Base-by-base conservation (phyloP, 2,888 invertebrate genomes). In the Meandrusa payeni region DNA sequence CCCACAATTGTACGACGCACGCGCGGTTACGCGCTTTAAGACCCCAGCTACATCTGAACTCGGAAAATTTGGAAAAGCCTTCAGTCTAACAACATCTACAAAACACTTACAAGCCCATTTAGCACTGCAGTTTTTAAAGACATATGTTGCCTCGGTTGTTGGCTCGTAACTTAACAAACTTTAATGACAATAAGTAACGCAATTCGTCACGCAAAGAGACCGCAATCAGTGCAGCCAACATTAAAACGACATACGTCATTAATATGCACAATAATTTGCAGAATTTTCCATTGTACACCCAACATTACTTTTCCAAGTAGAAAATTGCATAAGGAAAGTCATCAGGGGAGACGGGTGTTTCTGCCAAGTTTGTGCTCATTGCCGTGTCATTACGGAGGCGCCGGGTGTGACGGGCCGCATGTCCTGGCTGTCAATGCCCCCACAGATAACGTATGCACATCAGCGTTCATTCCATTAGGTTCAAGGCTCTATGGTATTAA, bases 381-480 rank as follows among this genome's bases (percentile, higher is more conserved):
- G 41, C 34, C 28, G 41, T 34, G 41, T 41, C 27, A 41, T 41
- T 41, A 41, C 10, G 13, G 34, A 34, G 15, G 13, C 34, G 34
- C 10, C 2, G 32, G 6, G 24, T 41, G 41, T 41, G 26, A 41
- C 41, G 26, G 13, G 13, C 9, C 19, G 11, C 22, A 13, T 27
- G 15, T 7, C 27, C 10, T 12, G 17, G 15, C 41, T 34, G 41
- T 34, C 41, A 41, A 34, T 41, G 41, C 28, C 20, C 34, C 15
- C 13, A 9, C 15, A 15, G 13, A 11, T 34, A 26, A 34, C 15
- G 12, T 22, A 29, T 29, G 22, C 13, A 29, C 13, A 37, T 26
- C 26, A 24, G 5, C 4, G 5, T 20, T 9, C 5, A 6, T 10
- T 11, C 17, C 38, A 11, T 4, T 2, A 7, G 11, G 28, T 19